These are phyloP conservation scores for Labrus mixtus DNA, from an alignment of 2,113 vertebrate species.

Conservation along the genomic window DNA sequence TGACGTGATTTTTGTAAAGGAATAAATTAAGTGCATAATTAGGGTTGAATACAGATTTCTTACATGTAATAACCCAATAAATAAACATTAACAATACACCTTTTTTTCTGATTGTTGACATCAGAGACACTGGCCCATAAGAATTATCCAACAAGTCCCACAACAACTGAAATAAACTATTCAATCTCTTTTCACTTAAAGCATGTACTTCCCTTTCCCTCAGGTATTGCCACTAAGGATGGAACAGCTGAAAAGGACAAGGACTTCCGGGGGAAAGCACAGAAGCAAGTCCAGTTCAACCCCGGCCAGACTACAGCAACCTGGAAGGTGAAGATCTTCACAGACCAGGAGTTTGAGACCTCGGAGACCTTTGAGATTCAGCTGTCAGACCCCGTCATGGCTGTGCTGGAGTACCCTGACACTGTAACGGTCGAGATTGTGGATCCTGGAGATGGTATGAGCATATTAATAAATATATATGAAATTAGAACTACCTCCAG, in stretches of 20 bases:
- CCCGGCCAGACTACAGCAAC: slow-evolving; percentile 87
- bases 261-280: slow-evolving; percentile 88
- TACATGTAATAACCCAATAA: not conserved
- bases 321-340: slow-evolving; percentile 89
- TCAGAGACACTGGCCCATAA: not conserved
- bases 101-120: too few relatives aligned
- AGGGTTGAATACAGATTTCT: not conserved
- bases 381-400: slow-evolving; percentile 88
- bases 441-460: slow-evolving; percentile 89
- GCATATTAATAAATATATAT: not conserved
- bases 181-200: not conserved
- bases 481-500: too few relatives aligned
- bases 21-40: not conserved
- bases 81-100: too few relatives aligned
- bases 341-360: slow-evolving; percentile 87
- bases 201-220: not conserved
- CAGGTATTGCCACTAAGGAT: slow-evolving; percentile 88
- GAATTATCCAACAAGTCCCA: not conserved
- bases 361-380: slow-evolving; percentile 90
- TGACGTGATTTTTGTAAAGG: not conserved
- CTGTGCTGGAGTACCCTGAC: slow-evolving; percentile 87
- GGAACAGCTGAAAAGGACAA: slow-evolving; percentile 87
- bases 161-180: not conserved
- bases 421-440: slow-evolving; percentile 86
- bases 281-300: slow-evolving; percentile 89